These are phyloP conservation scores for Hydractinia echinata DNA, from an alignment of 30 jellyfish, hydroid and myxozoan genomes.

Conservation along the genomic window DNA sequence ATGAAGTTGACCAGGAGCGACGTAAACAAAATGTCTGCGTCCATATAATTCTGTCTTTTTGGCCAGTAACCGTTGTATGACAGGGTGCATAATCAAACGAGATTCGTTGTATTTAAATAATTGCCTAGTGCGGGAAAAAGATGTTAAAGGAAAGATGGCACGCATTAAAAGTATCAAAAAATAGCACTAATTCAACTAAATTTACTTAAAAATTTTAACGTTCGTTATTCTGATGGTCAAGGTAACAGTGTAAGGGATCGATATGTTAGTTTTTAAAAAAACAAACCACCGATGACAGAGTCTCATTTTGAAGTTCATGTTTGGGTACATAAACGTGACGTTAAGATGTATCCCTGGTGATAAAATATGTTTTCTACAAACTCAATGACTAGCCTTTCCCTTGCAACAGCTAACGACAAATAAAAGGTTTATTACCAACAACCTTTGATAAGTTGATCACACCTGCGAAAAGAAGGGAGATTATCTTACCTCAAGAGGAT, in stretches of 20 bases:
- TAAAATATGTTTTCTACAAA: background rate
- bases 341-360: background rate
- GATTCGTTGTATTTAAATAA: conserved; percentile 77
- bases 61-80: conserved; percentile 73
- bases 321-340: too few relatives aligned
- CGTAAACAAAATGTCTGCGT: conserved; percentile 74
- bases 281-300: too few relatives aligned
- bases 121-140: conserved; percentile 40
- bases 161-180: background rate
- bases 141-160: background rate
- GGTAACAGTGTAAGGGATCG: too few relatives aligned
- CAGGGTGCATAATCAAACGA: conserved; percentile 97
- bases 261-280: too few relatives aligned
- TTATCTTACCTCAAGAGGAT: conserved; percentile 43
- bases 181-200: too few relatives aligned
- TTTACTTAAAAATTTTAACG: too few relatives aligned
- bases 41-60: conserved; percentile 92
- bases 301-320: too few relatives aligned
- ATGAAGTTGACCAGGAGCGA: conserved; percentile 61
- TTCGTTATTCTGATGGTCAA: too few relatives aligned
- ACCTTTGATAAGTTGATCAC: background rate
- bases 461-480: too few relatives aligned
- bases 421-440: background rate
- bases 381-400: background rate
- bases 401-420: background rate